Evolutionary conservation across 2,888 invertebrate genomes (phyloP).

Genomic region (Spisula solida): DNA sequence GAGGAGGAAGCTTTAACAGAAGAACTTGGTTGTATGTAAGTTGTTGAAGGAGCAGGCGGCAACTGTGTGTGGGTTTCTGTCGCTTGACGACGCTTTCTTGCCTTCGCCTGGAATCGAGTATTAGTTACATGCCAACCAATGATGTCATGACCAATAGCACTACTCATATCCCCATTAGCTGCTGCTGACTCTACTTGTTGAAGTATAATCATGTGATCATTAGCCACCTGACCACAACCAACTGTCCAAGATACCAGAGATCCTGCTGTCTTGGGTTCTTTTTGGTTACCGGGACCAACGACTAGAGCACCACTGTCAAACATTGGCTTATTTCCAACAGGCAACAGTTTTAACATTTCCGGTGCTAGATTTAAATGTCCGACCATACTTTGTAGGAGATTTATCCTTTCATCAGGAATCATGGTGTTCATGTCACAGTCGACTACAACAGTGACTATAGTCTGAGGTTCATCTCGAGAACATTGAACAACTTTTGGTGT

Average conservation of each 20-base stretch:
- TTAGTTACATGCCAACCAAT: constrained; percentile 92
- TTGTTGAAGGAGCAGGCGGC: constrained; percentile 80
- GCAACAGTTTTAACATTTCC: constrained; percentile 82
- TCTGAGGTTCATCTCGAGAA: constrained; percentile 88
- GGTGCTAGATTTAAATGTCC: constrained; percentile 81
- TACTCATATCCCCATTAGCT: constrained; percentile 92
- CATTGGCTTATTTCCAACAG: constrained; percentile 81
- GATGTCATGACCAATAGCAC: constrained; percentile 91
- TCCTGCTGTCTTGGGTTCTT: constrained; percentile 77
- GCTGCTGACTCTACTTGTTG: constrained; percentile 91
- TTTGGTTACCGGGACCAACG: constrained; percentile 84
- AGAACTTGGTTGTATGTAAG: constrained; percentile 77
- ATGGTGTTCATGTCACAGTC: constrained; percentile 91
- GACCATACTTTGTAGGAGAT: constrained; percentile 81
- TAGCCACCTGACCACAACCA: constrained; percentile 92
- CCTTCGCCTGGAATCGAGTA: constrained; percentile 86
- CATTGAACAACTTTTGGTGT: constrained; percentile 82
- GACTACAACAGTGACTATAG: constrained; percentile 91
- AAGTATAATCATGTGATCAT: constrained; percentile 90
- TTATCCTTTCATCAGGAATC: constrained; percentile 90
- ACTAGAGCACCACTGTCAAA: constrained; percentile 85
- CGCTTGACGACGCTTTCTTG: constrained; percentile 86
- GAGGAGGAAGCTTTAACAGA: constrained; percentile 85
- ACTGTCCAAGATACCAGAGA: constrained; percentile 89
- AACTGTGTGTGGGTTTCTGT: constrained; percentile 81